Percentiles rank a stretch among this genome's conserved stretches.
Evolutionary conservation across 1,140 invertebrate species (phyloP).

Genomic region (Cotesia glomerata): DNA sequence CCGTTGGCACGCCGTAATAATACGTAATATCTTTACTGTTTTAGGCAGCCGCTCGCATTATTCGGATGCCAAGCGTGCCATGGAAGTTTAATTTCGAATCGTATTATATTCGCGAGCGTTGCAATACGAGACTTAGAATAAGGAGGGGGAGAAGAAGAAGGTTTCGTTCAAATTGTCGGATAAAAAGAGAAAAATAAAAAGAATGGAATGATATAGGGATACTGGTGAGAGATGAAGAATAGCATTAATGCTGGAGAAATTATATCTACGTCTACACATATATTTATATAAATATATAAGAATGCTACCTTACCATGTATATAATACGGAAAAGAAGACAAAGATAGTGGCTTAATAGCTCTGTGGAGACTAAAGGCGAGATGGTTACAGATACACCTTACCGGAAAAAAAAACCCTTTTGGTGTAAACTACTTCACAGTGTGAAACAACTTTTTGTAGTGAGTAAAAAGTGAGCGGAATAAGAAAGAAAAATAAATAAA

Average conservation of each 20-base stretch:
- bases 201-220: neutral
- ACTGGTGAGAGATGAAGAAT: neutral
- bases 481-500: too few relatives aligned
- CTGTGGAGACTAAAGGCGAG: too few relatives aligned
- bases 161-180: neutral
- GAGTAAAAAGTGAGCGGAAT: too few relatives aligned
- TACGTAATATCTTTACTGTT: constrained; percentile 61
- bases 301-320: too few relatives aligned
- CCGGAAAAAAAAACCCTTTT: too few relatives aligned
- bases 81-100: constrained; percentile 59
- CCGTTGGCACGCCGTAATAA: constrained; percentile 55
- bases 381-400: too few relatives aligned
- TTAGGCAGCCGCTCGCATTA: constrained; percentile 58
- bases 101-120: constrained; percentile 51
- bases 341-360: too few relatives aligned
- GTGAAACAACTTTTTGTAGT: too few relatives aligned
- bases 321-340: too few relatives aligned
- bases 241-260: neutral
- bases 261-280: too few relatives aligned
- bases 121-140: constrained; percentile 6
- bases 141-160: constrained; percentile 3
- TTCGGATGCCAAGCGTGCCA: constrained; percentile 57
- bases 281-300: too few relatives aligned
- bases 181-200: neutral
- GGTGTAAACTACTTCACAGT: too few relatives aligned